Evolutionary conservation across 2,113 vertebrate species (phyloP).

Genomic region (Isichthys henryi): DNA sequence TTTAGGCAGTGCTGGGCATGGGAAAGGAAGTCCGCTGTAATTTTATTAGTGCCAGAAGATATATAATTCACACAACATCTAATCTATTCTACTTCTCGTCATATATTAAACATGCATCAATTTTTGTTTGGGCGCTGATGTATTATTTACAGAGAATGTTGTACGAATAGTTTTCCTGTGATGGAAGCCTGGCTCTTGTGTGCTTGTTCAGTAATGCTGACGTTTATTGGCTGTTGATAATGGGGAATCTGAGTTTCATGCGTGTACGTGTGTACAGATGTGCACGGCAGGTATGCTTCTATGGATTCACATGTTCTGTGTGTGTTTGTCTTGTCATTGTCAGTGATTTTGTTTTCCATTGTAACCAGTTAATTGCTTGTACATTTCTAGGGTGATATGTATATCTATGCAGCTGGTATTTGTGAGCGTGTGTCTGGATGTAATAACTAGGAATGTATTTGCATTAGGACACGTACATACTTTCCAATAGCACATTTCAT

Average conservation of each 20-base stretch:
- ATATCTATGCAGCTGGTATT: background rate
- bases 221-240: background rate
- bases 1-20: background rate
- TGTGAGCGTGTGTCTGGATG: background rate
- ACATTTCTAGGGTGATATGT: background rate
- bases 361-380: background rate
- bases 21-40: background rate
- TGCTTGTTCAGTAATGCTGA: background rate
- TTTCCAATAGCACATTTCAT: background rate
- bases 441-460: background rate
- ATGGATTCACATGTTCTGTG: background rate
- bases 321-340: background rate
- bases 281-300: background rate
- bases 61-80: background rate
- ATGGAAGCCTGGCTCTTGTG: background rate
- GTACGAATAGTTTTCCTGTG: background rate
- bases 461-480: background rate
- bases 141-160: background rate
- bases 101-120: background rate
- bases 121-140: background rate
- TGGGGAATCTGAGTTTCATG: background rate
- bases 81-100: background rate
- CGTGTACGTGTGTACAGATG: background rate
- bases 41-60: background rate
- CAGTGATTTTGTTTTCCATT: background rate